Base-by-base conservation (phyloP, 2,113 vertebrate species). In the Strix uralensis region DNA sequence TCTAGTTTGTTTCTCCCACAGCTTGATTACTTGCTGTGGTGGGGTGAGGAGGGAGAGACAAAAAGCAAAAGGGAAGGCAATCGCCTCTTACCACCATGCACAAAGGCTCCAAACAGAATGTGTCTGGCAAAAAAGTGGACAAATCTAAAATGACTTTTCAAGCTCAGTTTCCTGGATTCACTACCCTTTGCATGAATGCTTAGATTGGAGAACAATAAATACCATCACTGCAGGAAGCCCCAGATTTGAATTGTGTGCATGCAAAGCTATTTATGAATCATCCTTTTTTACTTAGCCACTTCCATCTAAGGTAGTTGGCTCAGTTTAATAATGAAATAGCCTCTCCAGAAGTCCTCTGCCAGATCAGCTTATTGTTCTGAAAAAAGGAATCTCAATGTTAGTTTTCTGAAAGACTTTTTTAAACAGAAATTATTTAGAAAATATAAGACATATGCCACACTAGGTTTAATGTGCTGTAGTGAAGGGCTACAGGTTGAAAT, bases 251-350 rank as follows among this genome's bases (percentile, higher is more conserved):
- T 80, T 91, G 66, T 85, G 55, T 85, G 51, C 44, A 2, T 70
- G n/a, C 77, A 82, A 49, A 91, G 54, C 73, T 92, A 40, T 92
- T 95, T 95, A 73, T 67, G 49, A 92, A 96, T 88, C 74, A 90
- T 77, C 58, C 55, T 30, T 73, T 96, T 92, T 49, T 73, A 77
- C 59, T 96, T 77, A 38, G 46, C 36, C n/a, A 19, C 54, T 97
- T 95, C 86, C 89, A 87, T 94, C 78, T 94, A 95, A 91, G 84
- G 83, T 91, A 92, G 54, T 54, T 92, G 52, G 36, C 81, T 95
- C n/a, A 23, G 58, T 81, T 89, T 87, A 80, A 38, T 72, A 82
- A 58, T 36, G 55, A 75, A 91, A 89, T 69, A 42, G 32, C 32
- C 15, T 87, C 55, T 91, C 70, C 58, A 89, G 77, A 94, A 89